Percentiles rank a stretch among this genome's conserved stretches.
These are phyloP conservation scores for Pseudopleuronectes americanus DNA, from an alignment of 2,797 vertebrate species.

Conservation along the genomic window DNA sequence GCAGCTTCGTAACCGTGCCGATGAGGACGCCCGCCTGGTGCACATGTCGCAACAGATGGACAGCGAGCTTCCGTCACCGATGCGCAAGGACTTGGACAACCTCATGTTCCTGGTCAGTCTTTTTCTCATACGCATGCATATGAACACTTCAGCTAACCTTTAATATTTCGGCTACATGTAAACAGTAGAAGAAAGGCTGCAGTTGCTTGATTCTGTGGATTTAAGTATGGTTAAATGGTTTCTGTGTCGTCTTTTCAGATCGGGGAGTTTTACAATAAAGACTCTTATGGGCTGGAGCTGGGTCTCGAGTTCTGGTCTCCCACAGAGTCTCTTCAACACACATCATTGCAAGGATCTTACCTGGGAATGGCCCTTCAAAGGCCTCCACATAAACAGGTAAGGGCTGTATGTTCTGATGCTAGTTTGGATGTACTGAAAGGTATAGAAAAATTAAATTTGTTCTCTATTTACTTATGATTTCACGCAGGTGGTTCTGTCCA, in stretches of 20 bases:
- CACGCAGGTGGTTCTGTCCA: slow-evolving; percentile 95
- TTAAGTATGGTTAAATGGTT: not conserved
- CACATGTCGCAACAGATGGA: slow-evolving; percentile 98
- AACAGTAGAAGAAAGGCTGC: no score
- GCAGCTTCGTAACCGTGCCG: slow-evolving; percentile 95
- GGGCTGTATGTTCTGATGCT: not conserved
- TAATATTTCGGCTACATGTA: not conserved
- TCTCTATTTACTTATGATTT: slow-evolving; percentile 14
- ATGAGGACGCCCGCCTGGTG: slow-evolving; percentile 95
- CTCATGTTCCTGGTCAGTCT: slow-evolving; percentile 91
- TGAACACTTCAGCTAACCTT: not conserved
- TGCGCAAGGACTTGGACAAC: slow-evolving; percentile 94
- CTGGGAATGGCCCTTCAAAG: slow-evolving; percentile 93
- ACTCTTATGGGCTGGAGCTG: slow-evolving; percentile 92
- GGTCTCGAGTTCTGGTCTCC: slow-evolving; percentile 98
- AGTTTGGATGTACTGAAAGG: not conserved
- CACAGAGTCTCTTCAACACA: slow-evolving; percentile 94
- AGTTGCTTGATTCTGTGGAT: not conserved
- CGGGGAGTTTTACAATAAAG: slow-evolving; percentile 93
- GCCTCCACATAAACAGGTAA: slow-evolving; percentile 96
- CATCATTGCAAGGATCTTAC: slow-evolving; percentile 92
- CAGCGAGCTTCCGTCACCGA: slow-evolving; percentile 90
- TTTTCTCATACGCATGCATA: not conserved
- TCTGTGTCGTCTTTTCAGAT: slow-evolving; percentile 80
- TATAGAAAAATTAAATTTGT: not conserved